Evolutionary conservation across 2,113 vertebrate genomes (phyloP).

Genomic region (Leucoraja erinaceus): DNA sequence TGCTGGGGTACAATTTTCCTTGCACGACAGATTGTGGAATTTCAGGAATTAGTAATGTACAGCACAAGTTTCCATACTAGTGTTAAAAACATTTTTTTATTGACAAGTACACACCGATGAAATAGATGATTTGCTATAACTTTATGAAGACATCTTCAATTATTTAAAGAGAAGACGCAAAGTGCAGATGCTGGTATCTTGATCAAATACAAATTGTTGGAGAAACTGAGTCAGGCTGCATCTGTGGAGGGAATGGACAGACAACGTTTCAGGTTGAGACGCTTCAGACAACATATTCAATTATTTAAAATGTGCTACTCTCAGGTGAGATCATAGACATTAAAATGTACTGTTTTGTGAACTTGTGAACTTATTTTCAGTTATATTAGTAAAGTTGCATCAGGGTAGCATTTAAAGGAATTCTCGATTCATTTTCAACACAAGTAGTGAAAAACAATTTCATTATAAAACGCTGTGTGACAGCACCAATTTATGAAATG

Average conservation of each 20-base stretch:
- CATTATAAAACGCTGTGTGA: not conserved
- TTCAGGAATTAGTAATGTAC: not conserved
- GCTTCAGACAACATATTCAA: too few relatives aligned
- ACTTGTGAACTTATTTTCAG: not conserved
- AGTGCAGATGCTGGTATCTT: too few relatives aligned
- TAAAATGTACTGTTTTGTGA: not conserved
- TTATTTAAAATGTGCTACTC: not conserved
- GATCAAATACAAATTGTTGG: too few relatives aligned
- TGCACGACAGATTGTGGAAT: not conserved
- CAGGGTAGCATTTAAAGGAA: too few relatives aligned
- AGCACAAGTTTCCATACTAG: not conserved
- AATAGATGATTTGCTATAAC: not conserved
- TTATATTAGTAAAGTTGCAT: not conserved
- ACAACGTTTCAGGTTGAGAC: too few relatives aligned
- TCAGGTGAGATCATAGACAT: not conserved
- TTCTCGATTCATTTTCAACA: too few relatives aligned
- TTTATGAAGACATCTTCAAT: not conserved
- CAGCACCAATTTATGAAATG: not conserved
- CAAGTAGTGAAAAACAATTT: not conserved
- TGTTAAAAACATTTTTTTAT: not conserved
- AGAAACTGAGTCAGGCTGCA: too few relatives aligned
- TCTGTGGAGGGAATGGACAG: too few relatives aligned
- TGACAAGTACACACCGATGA: not conserved
- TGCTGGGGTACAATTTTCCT: not conserved
- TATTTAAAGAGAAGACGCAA: not conserved